phyloP scores from a whole-genome alignment of 1,140 invertebrate genomes.

The Apis mellifera region DNA sequence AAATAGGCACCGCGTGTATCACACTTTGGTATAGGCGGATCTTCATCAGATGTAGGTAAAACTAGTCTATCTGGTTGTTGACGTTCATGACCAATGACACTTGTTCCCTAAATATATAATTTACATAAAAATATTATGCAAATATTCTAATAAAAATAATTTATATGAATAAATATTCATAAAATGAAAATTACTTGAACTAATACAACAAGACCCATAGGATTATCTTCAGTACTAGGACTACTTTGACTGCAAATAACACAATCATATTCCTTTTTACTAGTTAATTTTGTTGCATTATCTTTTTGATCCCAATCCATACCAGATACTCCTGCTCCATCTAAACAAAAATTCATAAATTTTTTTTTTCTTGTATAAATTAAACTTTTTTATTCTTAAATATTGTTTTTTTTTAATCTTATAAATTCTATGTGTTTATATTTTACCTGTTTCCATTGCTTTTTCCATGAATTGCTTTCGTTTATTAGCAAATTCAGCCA shows the following conservation, averaged over 20 bases:
- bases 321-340: conserved; percentile 80
- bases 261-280: conserved; percentile 94
- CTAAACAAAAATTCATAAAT: conserved; percentile 57
- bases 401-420: neutral
- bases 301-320: conserved; percentile 88
- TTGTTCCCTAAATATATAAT: conserved; percentile 85
- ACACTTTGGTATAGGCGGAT: conserved; percentile 80
- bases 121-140: conserved; percentile 22
- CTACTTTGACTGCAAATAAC: conserved; percentile 97
- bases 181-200: conserved; percentile 84
- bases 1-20: conserved; percentile 86
- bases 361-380: neutral
- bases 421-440: conserved; percentile 20
- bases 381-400: neutral
- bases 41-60: conserved; percentile 87
- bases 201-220: conserved; percentile 94
- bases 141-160: neutral
- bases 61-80: conserved; percentile 83
- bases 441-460: conserved; percentile 86
- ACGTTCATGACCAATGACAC: conserved; percentile 89
- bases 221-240: conserved; percentile 91
- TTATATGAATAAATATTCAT: neutral
- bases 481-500: conserved; percentile 95
- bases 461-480: conserved; percentile 96
- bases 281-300: conserved; percentile 78